phyloP scores from a whole-genome alignment of 2,797 vertebrate species.

The Trachurus trachurus region DNA sequence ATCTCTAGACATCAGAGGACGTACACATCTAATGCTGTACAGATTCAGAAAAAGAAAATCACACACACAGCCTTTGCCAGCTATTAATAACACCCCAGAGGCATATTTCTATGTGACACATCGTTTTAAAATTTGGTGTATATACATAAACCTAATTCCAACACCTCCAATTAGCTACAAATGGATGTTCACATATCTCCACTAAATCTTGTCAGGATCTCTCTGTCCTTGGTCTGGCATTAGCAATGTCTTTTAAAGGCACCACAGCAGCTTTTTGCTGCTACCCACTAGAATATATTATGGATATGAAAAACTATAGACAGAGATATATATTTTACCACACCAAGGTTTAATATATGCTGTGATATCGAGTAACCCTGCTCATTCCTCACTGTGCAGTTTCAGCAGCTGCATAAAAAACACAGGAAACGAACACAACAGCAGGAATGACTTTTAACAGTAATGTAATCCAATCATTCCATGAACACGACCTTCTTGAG shows the following conservation, averaged over 20 bases:
- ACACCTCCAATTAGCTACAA: slow-evolving; percentile 20
- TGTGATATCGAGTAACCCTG: not conserved
- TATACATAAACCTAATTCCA: slow-evolving; percentile 8
- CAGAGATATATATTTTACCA: too few relatives aligned
- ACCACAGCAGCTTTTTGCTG: not conserved
- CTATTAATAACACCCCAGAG: not conserved
- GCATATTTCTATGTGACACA: slow-evolving; percentile 5
- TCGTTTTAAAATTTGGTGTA: slow-evolving; percentile 7
- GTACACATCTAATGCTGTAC: not conserved
- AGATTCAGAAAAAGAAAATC: not conserved
- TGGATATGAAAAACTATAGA: not conserved
- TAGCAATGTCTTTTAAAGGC: not conserved
- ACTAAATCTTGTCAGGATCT: not conserved
- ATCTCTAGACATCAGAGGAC: not conserved
- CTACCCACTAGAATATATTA: not conserved
- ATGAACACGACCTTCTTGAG: not conserved
- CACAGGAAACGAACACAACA: not conserved
- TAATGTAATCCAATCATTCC: not conserved
- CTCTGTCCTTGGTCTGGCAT: slow-evolving; percentile 5
- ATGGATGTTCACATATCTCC: slow-evolving; percentile 1
- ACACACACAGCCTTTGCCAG: not conserved
- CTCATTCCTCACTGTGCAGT: not conserved
- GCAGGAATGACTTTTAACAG: not conserved
- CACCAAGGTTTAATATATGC: not conserved
- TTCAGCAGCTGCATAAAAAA: not conserved